Conservation (phyloP, 2,888 invertebrate genomes). For the Branchellion lobata region DNA sequence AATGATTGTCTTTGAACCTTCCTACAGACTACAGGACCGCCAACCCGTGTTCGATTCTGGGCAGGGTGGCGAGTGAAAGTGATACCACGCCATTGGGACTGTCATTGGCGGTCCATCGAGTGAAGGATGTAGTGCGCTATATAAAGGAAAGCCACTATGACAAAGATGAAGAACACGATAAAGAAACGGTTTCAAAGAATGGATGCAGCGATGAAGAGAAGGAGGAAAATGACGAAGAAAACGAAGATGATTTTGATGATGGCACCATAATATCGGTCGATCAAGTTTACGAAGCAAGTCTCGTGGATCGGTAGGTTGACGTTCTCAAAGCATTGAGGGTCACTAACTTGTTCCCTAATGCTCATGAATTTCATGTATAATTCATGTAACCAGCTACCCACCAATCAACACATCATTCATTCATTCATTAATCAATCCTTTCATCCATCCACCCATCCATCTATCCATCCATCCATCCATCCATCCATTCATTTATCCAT, state of each 20-base stretch:
- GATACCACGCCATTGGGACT: neutral
- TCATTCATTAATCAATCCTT: no score
- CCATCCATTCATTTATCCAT: no score
- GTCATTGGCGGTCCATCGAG: neutral
- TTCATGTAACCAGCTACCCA: no score
- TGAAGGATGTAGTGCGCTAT: constrained; percentile 1
- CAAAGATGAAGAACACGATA: neutral
- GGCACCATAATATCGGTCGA: neutral
- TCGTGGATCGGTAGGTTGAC: constrained; percentile 4
- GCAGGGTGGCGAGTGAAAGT: neutral
- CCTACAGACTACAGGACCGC: constrained; percentile 1
- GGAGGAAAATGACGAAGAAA: neutral
- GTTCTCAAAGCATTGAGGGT: no score
- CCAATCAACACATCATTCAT: no score
- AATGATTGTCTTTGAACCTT: no score
- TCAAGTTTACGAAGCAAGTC: constrained; percentile 5
- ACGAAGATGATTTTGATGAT: neutral
- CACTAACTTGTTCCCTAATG: no score
- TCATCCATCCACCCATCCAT: no score
- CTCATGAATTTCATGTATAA: no score
- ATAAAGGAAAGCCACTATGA: neutral
- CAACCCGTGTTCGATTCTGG: neutral
- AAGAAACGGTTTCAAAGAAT: neutral
- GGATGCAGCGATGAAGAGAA: no score
- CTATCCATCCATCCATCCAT: no score